A percentile compares a stretch with the other conserved stretches of the same genome.
These are phyloP conservation scores for Sympetrum striolatum DNA, from an alignment of 2,888 invertebrate species.

Conservation along the genomic window DNA sequence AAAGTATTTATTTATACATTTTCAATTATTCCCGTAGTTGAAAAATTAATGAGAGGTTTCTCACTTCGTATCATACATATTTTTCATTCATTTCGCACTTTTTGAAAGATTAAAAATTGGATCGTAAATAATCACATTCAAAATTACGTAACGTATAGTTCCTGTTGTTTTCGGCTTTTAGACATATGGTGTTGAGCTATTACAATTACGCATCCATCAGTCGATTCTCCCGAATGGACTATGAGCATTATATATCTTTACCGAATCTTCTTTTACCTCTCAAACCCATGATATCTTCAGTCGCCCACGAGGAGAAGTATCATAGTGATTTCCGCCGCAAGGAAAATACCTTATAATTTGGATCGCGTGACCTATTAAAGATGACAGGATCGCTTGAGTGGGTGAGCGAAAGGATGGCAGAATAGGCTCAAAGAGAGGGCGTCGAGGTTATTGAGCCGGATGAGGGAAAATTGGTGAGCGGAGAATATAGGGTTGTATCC, in stretches of 20 bases:
- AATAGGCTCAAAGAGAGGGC: neutral
- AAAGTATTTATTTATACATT: too few species aligned
- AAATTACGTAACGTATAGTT: too few species aligned
- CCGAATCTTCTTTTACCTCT: neutral
- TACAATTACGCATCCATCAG: too few species aligned
- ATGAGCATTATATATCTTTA: neutral
- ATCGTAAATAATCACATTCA: too few species aligned
- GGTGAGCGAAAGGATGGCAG: neutral
- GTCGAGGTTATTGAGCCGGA: neutral
- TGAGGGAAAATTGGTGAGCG: neutral
- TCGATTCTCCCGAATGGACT: too few species aligned
- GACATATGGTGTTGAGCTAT: too few species aligned
- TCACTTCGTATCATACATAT: too few species aligned
- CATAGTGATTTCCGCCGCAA: neutral
- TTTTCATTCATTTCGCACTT: too few species aligned
- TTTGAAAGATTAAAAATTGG: too few species aligned
- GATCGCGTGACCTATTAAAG: conserved; percentile 29
- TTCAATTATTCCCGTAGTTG: too few species aligned
- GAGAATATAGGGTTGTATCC: neutral
- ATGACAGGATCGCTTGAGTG: neutral
- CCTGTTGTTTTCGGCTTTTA: too few species aligned
- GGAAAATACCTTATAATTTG: conserved; percentile 21
- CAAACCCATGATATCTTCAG: neutral
- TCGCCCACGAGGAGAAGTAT: neutral
- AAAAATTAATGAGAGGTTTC: too few species aligned